phyloP scores from a whole-genome alignment of 2,797 vertebrate genomes.

The Xerus rutilus region DNA sequence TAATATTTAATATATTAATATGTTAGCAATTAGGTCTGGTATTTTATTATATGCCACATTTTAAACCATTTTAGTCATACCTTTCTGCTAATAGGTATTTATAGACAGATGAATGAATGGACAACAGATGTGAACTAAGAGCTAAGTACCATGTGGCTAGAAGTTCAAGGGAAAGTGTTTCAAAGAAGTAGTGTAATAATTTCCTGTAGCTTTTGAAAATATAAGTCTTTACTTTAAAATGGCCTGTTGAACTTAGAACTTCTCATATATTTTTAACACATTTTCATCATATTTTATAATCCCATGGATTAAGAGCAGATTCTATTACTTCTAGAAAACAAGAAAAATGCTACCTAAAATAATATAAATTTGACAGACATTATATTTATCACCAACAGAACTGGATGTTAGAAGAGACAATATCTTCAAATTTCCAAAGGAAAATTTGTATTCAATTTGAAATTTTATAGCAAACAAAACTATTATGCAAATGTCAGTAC shows the following conservation, averaged over 20 bases:
- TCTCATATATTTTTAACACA: background rate
- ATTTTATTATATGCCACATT: conserved; percentile 9
- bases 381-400: background rate
- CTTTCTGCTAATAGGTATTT: background rate
- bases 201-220: background rate
- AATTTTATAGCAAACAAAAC: background rate
- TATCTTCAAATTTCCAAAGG: background rate
- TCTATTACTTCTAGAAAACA: background rate
- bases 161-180: background rate
- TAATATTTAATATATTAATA: background rate
- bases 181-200: background rate
- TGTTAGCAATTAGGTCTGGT: background rate
- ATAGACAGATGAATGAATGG: background rate
- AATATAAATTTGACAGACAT: background rate
- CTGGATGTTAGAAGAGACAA: background rate
- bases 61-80: background rate
- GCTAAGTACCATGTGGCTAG: background rate
- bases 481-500: background rate
- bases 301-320: background rate
- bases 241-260: background rate
- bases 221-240: background rate
- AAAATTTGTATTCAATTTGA: background rate
- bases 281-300: background rate
- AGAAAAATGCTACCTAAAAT: background rate
- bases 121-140: background rate